These are phyloP conservation scores for Cantharis lateralis DNA, from an alignment of 2,888 invertebrate species.

Conservation along the genomic window DNA sequence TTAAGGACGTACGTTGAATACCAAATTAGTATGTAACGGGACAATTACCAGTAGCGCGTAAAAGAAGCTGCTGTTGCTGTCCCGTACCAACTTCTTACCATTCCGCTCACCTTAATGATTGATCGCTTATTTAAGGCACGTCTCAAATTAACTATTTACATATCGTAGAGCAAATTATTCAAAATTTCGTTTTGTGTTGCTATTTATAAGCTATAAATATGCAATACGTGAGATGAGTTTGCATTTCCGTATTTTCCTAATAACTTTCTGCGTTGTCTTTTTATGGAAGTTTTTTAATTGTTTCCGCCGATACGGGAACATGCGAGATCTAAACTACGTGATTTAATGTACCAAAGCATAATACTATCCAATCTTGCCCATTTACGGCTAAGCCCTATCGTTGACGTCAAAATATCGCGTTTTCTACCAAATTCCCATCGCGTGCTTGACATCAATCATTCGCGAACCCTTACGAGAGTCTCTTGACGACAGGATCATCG, in stretches of 20 bases:
- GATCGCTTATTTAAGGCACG: background rate
- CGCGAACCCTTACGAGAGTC: no score
- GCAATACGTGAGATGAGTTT: background rate
- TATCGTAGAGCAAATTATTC: background rate
- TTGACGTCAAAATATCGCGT: no score
- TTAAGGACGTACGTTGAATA: slow-evolving; percentile 7
- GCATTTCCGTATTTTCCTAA: background rate
- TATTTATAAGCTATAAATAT: background rate
- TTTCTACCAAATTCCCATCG: no score
- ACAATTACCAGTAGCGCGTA: slow-evolving; percentile 9
- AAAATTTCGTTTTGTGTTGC: background rate
- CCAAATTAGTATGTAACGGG: slow-evolving; percentile 11
- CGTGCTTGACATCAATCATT: no score
- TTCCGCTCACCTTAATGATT: background rate
- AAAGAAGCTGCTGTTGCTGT: background rate
- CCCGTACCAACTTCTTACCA: background rate
- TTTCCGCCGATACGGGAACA: no score
- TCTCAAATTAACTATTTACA: background rate
- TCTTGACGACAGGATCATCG: no score
- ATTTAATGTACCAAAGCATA: no score
- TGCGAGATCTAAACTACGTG: no score
- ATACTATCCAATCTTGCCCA: no score
- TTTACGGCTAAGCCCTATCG: no score
- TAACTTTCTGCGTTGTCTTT: background rate
- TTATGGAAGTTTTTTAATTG: background rate